Percentiles rank a stretch among this genome's conserved stretches.
phyloP scores from a whole-genome alignment of 2,113 vertebrate genomes.

The Ophthalmolycus amberensis region DNA sequence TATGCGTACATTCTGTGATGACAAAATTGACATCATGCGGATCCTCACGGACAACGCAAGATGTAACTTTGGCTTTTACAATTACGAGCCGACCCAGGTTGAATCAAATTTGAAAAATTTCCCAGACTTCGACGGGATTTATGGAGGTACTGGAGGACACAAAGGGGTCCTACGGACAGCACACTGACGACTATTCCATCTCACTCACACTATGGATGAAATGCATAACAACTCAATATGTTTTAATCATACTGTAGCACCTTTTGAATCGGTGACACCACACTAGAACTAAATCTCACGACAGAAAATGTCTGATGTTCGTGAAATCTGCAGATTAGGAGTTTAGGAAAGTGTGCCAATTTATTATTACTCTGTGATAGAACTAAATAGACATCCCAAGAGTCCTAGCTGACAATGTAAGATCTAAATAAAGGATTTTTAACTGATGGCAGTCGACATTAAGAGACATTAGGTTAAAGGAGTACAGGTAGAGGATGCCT shows the following conservation, averaged over 20 bases:
- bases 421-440: slow-evolving; percentile 11
- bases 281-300: neutral
- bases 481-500: slow-evolving; percentile 38
- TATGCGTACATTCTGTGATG: too few relatives aligned
- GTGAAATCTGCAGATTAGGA: slow-evolving; percentile 11
- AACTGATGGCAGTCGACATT: slow-evolving; percentile 34
- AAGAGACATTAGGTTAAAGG: slow-evolving; percentile 40
- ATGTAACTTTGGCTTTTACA: too few relatives aligned
- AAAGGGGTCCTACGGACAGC: too few relatives aligned
- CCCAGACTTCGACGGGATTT: too few relatives aligned
- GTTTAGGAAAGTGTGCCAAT: slow-evolving; percentile 6
- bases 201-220: neutral
- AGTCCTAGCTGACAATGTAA: slow-evolving; percentile 41
- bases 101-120: too few relatives aligned
- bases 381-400: neutral
- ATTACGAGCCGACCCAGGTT: too few relatives aligned
- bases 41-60: too few relatives aligned
- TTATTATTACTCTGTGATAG: neutral
- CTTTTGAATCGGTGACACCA: too few relatives aligned
- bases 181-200: neutral
- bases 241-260: neutral
- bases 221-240: neutral
- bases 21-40: too few relatives aligned
- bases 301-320: neutral
- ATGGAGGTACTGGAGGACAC: too few relatives aligned